phyloP scores from a whole-genome alignment of 2,888 invertebrate species.

The Syritta pipiens region DNA sequence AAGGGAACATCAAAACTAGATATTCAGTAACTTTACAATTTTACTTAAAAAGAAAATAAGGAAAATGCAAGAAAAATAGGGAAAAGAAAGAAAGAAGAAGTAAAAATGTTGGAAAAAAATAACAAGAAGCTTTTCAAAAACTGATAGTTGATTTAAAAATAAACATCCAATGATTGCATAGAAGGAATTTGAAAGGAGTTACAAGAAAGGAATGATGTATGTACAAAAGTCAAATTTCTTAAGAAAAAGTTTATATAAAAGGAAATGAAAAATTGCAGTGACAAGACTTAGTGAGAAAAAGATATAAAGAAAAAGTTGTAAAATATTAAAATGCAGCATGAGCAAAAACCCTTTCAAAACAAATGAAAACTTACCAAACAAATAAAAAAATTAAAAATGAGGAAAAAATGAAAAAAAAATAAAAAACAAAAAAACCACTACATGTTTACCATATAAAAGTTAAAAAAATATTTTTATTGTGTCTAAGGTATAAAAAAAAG shows the following conservation, averaged over 20 bases:
- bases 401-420: constrained; percentile 20
- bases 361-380: constrained; percentile 42
- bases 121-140: neutral
- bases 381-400: neutral
- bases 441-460: constrained; percentile 42
- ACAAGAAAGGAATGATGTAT: too few relatives aligned
- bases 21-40: too few relatives aligned
- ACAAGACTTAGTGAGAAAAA: neutral
- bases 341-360: constrained; percentile 3
- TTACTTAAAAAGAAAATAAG: neutral
- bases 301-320: neutral
- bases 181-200: too few relatives aligned
- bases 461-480: constrained; percentile 54
- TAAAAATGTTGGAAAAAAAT: too few relatives aligned
- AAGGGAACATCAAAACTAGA: too few relatives aligned
- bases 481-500: constrained; percentile 52
- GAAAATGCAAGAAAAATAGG: neutral
- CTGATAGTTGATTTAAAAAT: neutral
- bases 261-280: too few relatives aligned
- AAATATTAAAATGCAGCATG: neutral
- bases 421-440: constrained; percentile 44
- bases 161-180: too few relatives aligned
- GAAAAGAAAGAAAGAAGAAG: too few relatives aligned
- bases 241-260: too few relatives aligned
- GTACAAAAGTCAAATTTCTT: too few relatives aligned